Conservation (phyloP, 2,797 vertebrate species). For the Leuciscus waleckii region DNA sequence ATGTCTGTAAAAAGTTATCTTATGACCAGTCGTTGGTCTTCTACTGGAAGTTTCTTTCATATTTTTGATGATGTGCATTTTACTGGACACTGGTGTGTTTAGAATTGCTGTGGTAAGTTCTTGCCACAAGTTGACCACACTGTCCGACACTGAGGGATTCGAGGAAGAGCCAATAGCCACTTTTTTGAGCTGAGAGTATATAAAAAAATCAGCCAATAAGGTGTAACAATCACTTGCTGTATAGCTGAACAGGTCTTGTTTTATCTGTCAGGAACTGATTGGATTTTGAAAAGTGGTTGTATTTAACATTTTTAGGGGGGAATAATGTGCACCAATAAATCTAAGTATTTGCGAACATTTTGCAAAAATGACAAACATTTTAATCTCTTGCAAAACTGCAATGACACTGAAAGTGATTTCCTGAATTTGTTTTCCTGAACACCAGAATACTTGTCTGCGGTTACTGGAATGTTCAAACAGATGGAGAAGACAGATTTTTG, state of each 20-base stretch:
- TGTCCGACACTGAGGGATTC: not conserved
- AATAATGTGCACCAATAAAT: constrained; percentile 16
- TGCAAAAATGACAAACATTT: constrained; percentile 1
- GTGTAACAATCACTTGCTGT: not conserved
- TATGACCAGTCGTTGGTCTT: not conserved
- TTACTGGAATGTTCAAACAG: constrained; percentile 25
- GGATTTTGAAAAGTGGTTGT: not conserved
- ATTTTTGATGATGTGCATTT: not conserved
- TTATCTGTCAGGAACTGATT: not conserved
- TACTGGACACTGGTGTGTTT: constrained; percentile 3
- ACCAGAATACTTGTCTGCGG: constrained; percentile 3
- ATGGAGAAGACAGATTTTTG: constrained; percentile 33
- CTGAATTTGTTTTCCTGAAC: constrained; percentile 28
- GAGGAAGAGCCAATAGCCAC: not conserved
- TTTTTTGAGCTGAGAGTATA: not conserved
- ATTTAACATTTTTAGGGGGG: not conserved
- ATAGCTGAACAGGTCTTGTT: not conserved
- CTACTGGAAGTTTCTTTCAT: not conserved
- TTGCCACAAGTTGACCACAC: constrained; percentile 6
- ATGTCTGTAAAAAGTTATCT: not conserved
- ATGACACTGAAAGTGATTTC: constrained; percentile 12
- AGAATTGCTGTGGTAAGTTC: constrained; percentile 15
- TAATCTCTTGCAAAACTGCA: constrained; percentile 23
- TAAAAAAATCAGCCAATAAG: constrained; percentile 3
- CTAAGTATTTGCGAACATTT: not conserved